Conservation (phyloP, 92 coral and sea anemone species). For the Heliopora coerulea region DNA sequence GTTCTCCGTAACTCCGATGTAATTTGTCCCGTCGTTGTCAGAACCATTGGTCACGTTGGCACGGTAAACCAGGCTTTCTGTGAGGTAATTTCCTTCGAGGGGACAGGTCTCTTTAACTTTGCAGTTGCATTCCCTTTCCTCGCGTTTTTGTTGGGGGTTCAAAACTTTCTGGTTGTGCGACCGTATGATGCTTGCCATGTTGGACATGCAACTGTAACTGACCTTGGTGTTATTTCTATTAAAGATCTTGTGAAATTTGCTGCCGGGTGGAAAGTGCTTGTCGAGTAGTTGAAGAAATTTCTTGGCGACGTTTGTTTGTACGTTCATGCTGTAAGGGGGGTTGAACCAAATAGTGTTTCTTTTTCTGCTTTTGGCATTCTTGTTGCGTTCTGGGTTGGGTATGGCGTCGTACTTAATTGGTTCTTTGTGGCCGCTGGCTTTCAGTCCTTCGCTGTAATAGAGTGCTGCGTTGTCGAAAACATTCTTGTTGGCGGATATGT, state of each 20-base stretch:
- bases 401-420: neutral
- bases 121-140: neutral
- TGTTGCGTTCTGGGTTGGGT: neutral
- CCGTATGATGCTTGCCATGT: neutral
- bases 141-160: neutral
- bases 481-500: constrained; percentile 32
- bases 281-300: constrained; percentile 2
- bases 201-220: constrained; percentile 8
- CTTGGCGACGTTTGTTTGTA: constrained; percentile 5
- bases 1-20: constrained; percentile 1
- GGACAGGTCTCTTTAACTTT: neutral
- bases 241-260: neutral
- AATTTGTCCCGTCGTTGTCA: neutral
- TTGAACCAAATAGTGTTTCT: constrained; percentile 25
- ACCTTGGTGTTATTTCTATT: neutral
- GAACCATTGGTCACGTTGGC: neutral
- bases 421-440: constrained; percentile 22
- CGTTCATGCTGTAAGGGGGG: constrained; percentile 19
- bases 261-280: neutral
- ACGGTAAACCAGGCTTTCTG: neutral
- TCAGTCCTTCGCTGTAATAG: constrained; percentile 29
- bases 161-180: neutral
- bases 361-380: neutral
- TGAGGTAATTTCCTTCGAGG: neutral
- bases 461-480: constrained; percentile 22